Base-by-base conservation (phyloP, 2,797 vertebrate species). In the Gephyroberyx darwinii region DNA sequence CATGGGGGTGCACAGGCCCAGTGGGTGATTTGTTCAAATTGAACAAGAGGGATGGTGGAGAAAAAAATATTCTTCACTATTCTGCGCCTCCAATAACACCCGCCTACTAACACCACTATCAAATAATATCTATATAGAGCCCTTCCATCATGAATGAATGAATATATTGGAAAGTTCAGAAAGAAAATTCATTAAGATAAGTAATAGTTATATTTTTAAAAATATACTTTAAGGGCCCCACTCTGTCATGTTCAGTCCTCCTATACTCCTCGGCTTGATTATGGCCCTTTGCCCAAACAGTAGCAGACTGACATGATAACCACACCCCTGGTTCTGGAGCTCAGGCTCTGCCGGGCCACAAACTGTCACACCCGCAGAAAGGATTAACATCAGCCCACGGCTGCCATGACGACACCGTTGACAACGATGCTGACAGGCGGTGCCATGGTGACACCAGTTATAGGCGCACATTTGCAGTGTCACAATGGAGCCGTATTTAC, bases 401-500 rank as follows among this genome's bases (percentile, higher is more conserved):
- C 53, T 61, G 77, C 85, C 78, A 81, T 77, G 75, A 81, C 59
- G 72, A 87, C 83, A 62, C 47, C 8, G 17, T 58, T 52, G 83
- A 89, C 83, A 84, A 72, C 13, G 72, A 89, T 62, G 63, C 74
- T 77, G 78, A 81, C 83, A 77, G 74, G 52, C 63, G 31, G 48
- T 41, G 2, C 84, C 79, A 78, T 83, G 77, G 85, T 31, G 67
- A 88, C 86, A 17, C 70, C 77, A 69, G 59, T 70, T 62, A 45
- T 9, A 70, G 69, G 65, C 73, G 9, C 64, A 62, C 65, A 71
- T 82, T 80, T 78, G 77, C 17, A 78, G 83, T 78, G 74, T 77
- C 64, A 79, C 81, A 73, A 61, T 51, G 13, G 57, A 81, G 66
- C 73, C 63, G 69, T 84, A 83, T 90, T 92, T 91, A 83, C 75